Evolutionary conservation across 92 coral and sea anemone genomes (phyloP).

Genomic region (Epizoanthus ramosus): DNA sequence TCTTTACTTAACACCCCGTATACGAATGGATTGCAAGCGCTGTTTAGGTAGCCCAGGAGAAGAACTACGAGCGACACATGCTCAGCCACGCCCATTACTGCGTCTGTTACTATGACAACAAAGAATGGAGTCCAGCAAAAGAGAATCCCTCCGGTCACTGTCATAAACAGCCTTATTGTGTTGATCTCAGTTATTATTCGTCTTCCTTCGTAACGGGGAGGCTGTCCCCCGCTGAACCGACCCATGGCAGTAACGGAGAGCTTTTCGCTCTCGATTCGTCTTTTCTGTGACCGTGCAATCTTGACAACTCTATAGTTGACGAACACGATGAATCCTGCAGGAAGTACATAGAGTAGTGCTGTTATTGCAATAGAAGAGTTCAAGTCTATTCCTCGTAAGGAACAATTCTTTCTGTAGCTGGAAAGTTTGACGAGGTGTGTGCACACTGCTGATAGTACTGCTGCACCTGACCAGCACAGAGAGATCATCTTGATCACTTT

Average conservation of each 20-base stretch:
- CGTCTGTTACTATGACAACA: no score
- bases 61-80: no score
- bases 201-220: background rate
- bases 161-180: conserved; percentile 15
- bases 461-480: conserved; percentile 1
- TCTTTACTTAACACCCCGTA: no score
- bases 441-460: conserved; percentile 3
- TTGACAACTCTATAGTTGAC: conserved; percentile 22
- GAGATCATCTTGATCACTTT: conserved; percentile 1
- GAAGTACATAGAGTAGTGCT: background rate
- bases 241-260: background rate
- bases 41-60: no score
- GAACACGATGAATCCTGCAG: conserved; percentile 7
- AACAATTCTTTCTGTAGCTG: background rate
- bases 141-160: no score
- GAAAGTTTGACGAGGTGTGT: conserved; percentile 6
- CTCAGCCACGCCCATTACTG: no score
- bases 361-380: background rate
- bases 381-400: background rate
- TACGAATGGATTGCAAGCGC: no score
- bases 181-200: background rate
- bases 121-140: no score
- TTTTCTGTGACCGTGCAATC: background rate
- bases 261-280: background rate
- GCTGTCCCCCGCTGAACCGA: background rate